A percentile compares a stretch with the other conserved stretches of the same genome.
Evolutionary conservation across 30 jellyfish, hydroid and myxozoan species (phyloP).

Genomic region (Aurelia sp.): DNA sequence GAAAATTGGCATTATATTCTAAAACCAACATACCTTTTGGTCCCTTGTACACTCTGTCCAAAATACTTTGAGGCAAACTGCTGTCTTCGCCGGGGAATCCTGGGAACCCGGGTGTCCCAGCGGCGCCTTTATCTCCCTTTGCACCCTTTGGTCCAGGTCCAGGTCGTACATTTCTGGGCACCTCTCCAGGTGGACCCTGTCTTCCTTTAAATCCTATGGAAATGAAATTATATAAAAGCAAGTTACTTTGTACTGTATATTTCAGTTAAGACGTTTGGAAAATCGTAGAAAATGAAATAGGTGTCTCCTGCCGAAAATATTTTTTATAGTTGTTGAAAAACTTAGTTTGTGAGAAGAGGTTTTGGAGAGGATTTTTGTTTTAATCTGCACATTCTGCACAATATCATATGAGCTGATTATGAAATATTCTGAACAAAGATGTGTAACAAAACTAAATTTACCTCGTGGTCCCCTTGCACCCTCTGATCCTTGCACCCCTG

Average conservation of each 20-base stretch:
- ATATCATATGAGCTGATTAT: too few relatives aligned
- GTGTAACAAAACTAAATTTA: neutral
- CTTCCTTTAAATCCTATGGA: slow-evolving; percentile 35
- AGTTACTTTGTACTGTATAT: too few relatives aligned
- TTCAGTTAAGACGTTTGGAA: too few relatives aligned
- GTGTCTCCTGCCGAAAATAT: too few relatives aligned
- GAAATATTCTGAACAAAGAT: neutral
- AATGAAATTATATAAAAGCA: too few relatives aligned
- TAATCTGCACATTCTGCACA: too few relatives aligned
- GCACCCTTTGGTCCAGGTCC: slow-evolving; percentile 70
- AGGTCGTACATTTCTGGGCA: neutral
- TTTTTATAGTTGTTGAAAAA: too few relatives aligned
- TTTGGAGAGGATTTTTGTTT: too few relatives aligned
- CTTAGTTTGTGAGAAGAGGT: too few relatives aligned
- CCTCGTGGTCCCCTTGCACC: slow-evolving; percentile 66
- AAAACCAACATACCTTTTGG: slow-evolving; percentile 21
- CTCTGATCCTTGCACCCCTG: slow-evolving; percentile 76
- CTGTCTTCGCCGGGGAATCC: slow-evolving; percentile 67
- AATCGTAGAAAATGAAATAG: too few relatives aligned
- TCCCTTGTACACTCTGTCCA: slow-evolving; percentile 30
- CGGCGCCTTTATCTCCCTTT: slow-evolving; percentile 53
- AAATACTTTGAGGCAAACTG: slow-evolving; percentile 24
- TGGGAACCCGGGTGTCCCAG: slow-evolving; percentile 61
- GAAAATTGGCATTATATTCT: too few relatives aligned
- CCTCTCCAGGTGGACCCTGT: slow-evolving; percentile 50